Conservation (phyloP, 2,797 vertebrate genomes). For the Spinus olivaceus region DNA sequence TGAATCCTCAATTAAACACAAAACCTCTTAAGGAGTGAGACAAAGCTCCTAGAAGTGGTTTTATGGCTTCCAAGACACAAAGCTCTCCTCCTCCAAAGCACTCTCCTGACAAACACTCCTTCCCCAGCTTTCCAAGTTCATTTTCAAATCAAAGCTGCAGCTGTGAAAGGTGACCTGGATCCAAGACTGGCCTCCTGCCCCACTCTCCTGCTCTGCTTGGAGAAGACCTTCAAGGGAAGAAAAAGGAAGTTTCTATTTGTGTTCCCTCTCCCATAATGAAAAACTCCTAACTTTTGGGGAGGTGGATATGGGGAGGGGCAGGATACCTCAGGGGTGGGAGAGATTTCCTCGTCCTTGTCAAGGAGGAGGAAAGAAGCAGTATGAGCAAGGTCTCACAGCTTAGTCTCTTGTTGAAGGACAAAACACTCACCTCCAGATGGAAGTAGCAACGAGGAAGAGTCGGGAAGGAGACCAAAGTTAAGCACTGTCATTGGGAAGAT, state of each 20-base stretch:
- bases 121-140: not conserved
- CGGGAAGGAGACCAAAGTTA: not conserved
- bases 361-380: not conserved
- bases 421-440: not conserved
- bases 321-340: not conserved
- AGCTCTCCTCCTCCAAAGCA: not conserved
- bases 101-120: not conserved
- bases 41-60: not conserved
- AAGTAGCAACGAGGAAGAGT: not conserved
- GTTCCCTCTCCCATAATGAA: not conserved
- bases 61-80: not conserved
- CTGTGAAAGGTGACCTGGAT: not conserved
- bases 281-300: not conserved
- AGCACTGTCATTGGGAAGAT: not conserved
- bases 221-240: not conserved
- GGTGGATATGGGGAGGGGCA: not conserved
- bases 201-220: not conserved
- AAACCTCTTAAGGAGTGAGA: not conserved
- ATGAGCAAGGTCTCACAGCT: not conserved
- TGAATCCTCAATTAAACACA: not conserved
- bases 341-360: rapidly evolving
- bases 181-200: not conserved
- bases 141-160: not conserved
- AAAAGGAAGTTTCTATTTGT: not conserved
- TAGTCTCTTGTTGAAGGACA: not conserved